Conservation (phyloP, 1,140 invertebrate species). For the Brachionus manjavacas region DNA sequence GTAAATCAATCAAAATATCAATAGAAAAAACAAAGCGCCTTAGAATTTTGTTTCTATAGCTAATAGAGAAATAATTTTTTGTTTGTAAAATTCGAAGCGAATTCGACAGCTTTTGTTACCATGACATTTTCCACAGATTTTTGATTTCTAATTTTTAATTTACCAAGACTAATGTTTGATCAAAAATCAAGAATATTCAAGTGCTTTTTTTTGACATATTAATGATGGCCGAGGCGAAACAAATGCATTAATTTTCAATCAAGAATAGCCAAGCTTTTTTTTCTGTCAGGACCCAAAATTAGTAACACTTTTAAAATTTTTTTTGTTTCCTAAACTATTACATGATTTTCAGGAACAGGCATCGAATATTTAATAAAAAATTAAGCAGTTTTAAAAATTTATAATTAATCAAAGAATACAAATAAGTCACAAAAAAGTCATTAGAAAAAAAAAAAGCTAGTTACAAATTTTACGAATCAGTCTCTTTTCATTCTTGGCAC, state of each 20-base stretch:
- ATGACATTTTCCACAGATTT: not conserved
- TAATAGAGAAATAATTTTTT: not conserved
- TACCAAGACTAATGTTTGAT: not conserved
- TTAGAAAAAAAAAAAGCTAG: not conserved
- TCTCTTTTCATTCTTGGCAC: constrained; percentile 4
- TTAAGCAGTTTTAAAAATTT: not conserved
- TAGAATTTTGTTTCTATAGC: not conserved
- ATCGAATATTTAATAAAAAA: not conserved
- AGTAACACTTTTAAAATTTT: not conserved
- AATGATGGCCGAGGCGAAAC: not conserved
- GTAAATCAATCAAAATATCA: not conserved
- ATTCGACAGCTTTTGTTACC: not conserved
- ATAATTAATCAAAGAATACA: constrained; percentile 11
- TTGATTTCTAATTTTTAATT: not conserved
- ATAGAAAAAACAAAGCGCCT: not conserved
- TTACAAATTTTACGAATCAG: constrained; percentile 35
- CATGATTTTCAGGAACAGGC: not conserved
- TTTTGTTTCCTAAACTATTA: not conserved
- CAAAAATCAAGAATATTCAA: not conserved
- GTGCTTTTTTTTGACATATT: not conserved
- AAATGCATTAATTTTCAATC: no score
- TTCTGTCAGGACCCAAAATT: not conserved
- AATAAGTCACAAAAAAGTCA: constrained; percentile 5
- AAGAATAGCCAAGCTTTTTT: not conserved
- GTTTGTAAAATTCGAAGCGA: not conserved